Evolutionary conservation across 2,797 vertebrate genomes (phyloP).

Genomic region (Brotula barbata): DNA sequence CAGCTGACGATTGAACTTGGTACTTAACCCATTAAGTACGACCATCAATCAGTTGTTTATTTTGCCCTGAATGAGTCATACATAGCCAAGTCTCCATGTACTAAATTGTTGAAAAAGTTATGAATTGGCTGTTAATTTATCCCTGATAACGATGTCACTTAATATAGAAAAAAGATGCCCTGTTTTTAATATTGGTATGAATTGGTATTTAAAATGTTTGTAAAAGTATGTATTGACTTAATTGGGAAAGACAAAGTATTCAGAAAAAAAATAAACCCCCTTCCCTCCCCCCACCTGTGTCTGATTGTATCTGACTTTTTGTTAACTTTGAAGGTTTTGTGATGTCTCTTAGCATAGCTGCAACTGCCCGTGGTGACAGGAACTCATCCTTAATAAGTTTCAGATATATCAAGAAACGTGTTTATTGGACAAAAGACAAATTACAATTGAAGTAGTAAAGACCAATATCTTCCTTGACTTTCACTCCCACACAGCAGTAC

Average conservation of each 20-base stretch:
- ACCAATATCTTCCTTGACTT: constrained; percentile 15
- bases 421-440: not conserved
- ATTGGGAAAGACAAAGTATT: constrained; percentile 55
- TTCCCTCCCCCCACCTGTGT: constrained; percentile 61
- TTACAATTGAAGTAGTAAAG: not conserved
- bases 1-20: constrained; percentile 50
- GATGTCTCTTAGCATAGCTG: too few species aligned
- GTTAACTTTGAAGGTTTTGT: too few species aligned
- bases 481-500: constrained; percentile 8
- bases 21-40: constrained; percentile 21
- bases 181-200: constrained; percentile 52
- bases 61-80: constrained; percentile 35
- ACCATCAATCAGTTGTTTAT: constrained; percentile 30
- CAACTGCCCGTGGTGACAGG: too few species aligned
- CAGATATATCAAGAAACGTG: too few species aligned
- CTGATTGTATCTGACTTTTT: constrained; percentile 35
- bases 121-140: constrained; percentile 78
- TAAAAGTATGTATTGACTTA: constrained; percentile 41
- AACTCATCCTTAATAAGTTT: too few species aligned
- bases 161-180: constrained; percentile 50
- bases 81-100: constrained; percentile 68
- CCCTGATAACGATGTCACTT: constrained; percentile 66
- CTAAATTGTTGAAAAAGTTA: constrained; percentile 56
- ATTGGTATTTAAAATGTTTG: constrained; percentile 52
- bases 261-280: constrained; percentile 73